A percentile compares a stretch with the other conserved stretches of the same genome.
phyloP scores from a whole-genome alignment of 2,888 invertebrate species.

The Hymenopus coronatus region DNA sequence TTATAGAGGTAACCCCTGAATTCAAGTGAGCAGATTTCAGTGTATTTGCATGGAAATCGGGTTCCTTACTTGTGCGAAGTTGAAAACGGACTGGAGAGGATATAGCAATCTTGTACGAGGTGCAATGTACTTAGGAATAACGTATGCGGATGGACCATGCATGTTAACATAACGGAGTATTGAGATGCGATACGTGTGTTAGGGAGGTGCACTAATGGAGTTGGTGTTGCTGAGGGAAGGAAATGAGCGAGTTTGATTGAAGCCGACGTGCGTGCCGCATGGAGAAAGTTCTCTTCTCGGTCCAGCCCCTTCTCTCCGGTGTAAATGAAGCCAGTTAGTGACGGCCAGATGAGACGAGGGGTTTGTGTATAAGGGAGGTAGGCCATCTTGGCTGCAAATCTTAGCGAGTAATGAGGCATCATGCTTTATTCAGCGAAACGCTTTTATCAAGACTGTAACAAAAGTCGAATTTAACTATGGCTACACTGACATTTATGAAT shows the following conservation, averaged over 20 bases:
- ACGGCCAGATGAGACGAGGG: neutral
- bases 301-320: neutral
- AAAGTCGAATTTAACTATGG: no score
- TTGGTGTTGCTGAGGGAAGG: neutral
- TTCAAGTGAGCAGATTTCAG: neutral
- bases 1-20: neutral
- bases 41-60: neutral
- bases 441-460: no score
- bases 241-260: neutral
- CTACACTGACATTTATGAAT: no score
- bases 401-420: neutral
- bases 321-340: conserved; percentile 15
- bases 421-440: neutral
- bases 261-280: neutral
- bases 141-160: neutral
- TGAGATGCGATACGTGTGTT: neutral
- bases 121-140: neutral
- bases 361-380: neutral
- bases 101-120: neutral
- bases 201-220: neutral
- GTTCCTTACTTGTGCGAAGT: neutral
- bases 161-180: neutral
- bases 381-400: neutral
- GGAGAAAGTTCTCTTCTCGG: neutral
- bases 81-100: neutral